A percentile compares a stretch with the other conserved stretches of the same genome.
Evolutionary conservation across 2,797 vertebrate genomes (phyloP).

Genomic region (Psittacula derbiana): DNA sequence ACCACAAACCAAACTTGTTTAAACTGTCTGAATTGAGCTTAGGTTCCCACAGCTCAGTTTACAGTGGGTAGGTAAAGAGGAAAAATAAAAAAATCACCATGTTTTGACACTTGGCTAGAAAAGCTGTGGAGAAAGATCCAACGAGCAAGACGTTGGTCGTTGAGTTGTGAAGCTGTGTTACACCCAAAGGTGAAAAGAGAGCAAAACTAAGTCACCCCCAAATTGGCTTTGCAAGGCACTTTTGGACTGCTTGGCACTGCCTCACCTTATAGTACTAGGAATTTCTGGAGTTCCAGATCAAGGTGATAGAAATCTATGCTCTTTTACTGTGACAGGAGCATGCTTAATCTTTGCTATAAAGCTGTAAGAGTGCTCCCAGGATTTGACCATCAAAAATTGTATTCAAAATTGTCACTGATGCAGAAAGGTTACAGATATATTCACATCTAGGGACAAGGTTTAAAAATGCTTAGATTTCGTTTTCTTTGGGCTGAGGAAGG

Average conservation of each 20-base stretch:
- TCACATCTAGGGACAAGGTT: background rate
- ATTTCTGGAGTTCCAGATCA: accelerated
- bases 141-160: background rate
- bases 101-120: background rate
- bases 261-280: background rate
- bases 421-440: background rate
- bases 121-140: background rate
- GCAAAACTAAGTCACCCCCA: background rate
- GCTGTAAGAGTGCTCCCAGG: background rate
- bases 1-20: no score
- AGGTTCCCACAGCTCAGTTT: background rate
- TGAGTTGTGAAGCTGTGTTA: background rate
- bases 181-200: background rate
- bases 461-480: background rate
- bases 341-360: background rate
- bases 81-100: background rate
- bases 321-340: background rate
- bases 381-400: background rate
- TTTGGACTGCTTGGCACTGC: background rate
- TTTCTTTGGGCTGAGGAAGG: background rate
- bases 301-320: background rate
- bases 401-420: background rate
- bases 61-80: background rate
- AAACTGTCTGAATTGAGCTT: background rate
- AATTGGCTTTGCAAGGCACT: background rate